Evolutionary conservation across 2,797 vertebrate species (phyloP), one percentile per base, ranked within the genome.

Genomic region (Chelon labrosus): DNA sequence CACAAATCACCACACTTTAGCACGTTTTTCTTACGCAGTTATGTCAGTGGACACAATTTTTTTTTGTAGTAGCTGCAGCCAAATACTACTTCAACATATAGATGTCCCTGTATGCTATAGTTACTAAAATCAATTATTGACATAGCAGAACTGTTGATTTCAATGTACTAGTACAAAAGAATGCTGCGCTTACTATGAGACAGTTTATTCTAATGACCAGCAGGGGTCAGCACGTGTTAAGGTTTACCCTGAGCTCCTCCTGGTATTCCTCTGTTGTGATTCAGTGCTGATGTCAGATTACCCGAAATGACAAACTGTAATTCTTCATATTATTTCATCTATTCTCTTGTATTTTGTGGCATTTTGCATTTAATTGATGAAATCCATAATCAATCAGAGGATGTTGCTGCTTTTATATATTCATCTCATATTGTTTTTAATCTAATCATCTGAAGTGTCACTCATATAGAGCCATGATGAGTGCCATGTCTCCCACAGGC

Each of bases 401-500:
- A 6, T 35, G 16, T 16, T 63, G 44, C 12, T 7, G n/a, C 27
- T 14, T 31, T 31, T 31, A 31, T 31, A 31, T 31, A 31, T 31
- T 31, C 31, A 7, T 31, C 31, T 7, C 31, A 2, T 53, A 0
- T 62, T 55, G 27, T 49, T 59, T 31, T 16, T 35, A 6, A 56
- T 64, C 19, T 67, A 60, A 50, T 59, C 1, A 57, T 61, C 65
- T 57, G 1, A 52, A 69, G 56, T 60, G 58, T 65, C 31, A 10
- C 16, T 31, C 44, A 63, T 63, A 46, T 31, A 42, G 52, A 60
- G 22, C 22, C 31, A 39, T 75, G 7, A 66, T 47, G 64, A 37
- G 73, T 77, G 92, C 84, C 50, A 77, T 65, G 75, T 89, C 67
- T 80, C 60, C 47, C 55, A 25, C 89, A 99, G 98, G 97, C 64